A percentile compares a stretch with the other conserved stretches of the same genome.
These are phyloP conservation scores for Phyllostomus hastatus DNA, from an alignment of 2,113 vertebrate genomes.

Conservation along the genomic window DNA sequence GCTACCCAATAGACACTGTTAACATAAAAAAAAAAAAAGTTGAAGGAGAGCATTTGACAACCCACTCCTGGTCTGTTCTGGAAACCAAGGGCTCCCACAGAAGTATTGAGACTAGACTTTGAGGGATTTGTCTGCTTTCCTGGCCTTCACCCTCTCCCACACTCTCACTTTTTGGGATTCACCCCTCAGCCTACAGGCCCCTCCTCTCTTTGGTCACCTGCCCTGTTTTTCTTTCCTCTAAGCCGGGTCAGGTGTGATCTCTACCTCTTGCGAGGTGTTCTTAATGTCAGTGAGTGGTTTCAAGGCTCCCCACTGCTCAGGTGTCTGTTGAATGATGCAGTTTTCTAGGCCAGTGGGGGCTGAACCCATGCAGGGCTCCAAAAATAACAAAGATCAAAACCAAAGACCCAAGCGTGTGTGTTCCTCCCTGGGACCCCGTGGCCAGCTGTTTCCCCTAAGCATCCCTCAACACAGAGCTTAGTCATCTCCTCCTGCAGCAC, in stretches of 20 bases:
- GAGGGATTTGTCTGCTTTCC: background rate
- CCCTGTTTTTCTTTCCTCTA: background rate
- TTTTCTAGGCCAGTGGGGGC: background rate
- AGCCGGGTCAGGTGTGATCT: background rate
- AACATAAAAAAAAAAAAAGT: background rate
- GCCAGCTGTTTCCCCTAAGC: conserved; percentile 65
- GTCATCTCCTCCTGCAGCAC: conserved; percentile 64
- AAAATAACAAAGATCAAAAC: background rate
- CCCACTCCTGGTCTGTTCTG: background rate
- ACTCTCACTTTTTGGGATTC: background rate
- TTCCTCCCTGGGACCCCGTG: conserved; percentile 45
- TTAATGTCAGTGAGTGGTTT: conserved; percentile 43
- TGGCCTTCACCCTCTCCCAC: background rate
- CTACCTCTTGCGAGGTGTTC: background rate
- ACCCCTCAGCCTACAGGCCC: background rate
- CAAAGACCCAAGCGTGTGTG: conserved; percentile 47
- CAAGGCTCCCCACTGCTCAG: conserved; percentile 53
- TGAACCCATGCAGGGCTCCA: background rate
- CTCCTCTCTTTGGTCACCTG: background rate
- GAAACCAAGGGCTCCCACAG: background rate
- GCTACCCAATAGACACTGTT: background rate
- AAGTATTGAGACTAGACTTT: background rate
- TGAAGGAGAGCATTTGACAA: background rate
- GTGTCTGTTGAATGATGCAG: conserved; percentile 53
- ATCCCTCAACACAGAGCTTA: conserved; percentile 60